Conservation (phyloP, 2,113 vertebrate species). For the Ceyx margarethae region DNA sequence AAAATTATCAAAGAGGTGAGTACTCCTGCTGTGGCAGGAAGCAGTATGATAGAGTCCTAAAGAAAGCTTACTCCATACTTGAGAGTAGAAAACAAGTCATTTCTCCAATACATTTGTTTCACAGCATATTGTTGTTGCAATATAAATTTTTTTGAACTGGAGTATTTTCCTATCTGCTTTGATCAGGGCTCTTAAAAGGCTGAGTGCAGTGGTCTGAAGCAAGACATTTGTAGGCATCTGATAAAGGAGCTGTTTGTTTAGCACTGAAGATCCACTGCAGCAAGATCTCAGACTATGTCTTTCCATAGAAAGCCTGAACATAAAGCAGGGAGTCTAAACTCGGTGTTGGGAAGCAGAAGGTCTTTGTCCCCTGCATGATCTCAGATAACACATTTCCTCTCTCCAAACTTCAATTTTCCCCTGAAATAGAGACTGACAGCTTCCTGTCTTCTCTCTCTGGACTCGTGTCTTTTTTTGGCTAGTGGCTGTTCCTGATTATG, state of each 20-base stretch:
- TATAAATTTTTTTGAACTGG: not conserved
- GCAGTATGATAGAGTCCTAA: not conserved
- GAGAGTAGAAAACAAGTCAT: not conserved
- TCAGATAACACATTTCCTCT: not conserved
- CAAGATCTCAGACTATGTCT: not conserved
- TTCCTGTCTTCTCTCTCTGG: slow-evolving; percentile 12
- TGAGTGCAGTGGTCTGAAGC: not conserved
- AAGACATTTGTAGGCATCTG: not conserved
- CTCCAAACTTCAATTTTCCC: not conserved
- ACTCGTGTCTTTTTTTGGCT: not conserved
- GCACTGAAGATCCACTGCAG: not conserved
- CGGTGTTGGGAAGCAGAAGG: not conserved
- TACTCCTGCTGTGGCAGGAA: not conserved
- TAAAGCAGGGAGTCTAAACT: not conserved
- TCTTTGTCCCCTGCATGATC: not conserved
- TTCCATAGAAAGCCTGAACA: not conserved
- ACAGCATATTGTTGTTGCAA: not conserved
- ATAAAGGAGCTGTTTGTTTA: not conserved
- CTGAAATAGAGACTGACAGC: not conserved
- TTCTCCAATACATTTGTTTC: not conserved
- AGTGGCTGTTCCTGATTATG: slow-evolving; percentile 8
- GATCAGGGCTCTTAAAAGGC: not conserved
- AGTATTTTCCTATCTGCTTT: not conserved
- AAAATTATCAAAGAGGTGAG: not conserved
- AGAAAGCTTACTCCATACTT: not conserved